A percentile compares a stretch with the other conserved stretches of the same genome.
Evolutionary conservation across 35 echinoderm and acorn worm genomes (phyloP).

Genomic region (Strongylocentrotus purpuratus): DNA sequence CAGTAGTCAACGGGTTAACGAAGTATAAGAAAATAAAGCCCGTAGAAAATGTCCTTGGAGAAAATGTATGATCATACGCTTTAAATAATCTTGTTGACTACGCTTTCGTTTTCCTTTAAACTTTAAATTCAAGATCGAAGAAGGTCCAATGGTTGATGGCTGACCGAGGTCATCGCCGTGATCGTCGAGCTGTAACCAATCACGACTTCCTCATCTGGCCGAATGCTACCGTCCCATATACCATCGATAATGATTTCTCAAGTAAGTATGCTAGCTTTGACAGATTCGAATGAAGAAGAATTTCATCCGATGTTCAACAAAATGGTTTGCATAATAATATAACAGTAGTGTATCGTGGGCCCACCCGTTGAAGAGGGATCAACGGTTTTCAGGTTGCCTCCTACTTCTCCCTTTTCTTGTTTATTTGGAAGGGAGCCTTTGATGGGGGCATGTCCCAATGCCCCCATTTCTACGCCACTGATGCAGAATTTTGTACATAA

Average conservation of each 20-base stretch:
- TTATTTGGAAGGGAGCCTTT: too few species aligned
- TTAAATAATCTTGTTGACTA: not conserved
- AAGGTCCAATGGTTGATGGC: conserved; percentile 38
- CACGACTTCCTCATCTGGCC: conserved; percentile 44
- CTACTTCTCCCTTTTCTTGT: too few species aligned
- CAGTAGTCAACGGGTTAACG: too few species aligned
- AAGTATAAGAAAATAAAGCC: not conserved
- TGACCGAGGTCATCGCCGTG: conserved; percentile 18
- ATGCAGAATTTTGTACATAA: too few species aligned
- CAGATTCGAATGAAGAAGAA: too few species aligned
- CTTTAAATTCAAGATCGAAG: not conserved
- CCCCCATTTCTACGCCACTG: too few species aligned
- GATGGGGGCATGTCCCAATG: too few species aligned
- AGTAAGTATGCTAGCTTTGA: conserved; percentile 37
- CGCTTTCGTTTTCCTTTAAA: not conserved
- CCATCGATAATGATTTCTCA: conserved; percentile 58
- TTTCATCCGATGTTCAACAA: too few species aligned
- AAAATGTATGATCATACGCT: not conserved
- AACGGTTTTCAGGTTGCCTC: too few species aligned
- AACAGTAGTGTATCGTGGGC: too few species aligned
- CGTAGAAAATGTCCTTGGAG: not conserved
- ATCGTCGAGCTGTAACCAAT: conserved; percentile 50
- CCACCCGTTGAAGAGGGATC: too few species aligned
- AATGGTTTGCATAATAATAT: too few species aligned
- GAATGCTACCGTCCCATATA: conserved; percentile 57